A percentile compares a stretch with the other conserved stretches of the same genome.
Conservation (phyloP, 2,888 invertebrate genomes). For the Byasa hedistus region DNA sequence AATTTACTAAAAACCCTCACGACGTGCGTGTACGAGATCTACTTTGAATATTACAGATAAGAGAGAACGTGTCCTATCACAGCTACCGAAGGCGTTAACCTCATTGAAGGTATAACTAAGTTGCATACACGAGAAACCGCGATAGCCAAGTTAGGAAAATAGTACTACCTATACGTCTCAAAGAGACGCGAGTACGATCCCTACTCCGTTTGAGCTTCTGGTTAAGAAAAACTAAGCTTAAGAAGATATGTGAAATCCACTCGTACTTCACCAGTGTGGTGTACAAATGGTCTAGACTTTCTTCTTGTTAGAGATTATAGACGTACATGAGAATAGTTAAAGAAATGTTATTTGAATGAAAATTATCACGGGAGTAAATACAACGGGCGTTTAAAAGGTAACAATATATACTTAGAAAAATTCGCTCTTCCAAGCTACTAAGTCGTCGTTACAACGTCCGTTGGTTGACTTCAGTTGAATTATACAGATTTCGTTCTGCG, state of each 20-base stretch:
- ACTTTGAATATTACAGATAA: slow-evolving; percentile 14
- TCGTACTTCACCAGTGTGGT: too few relatives aligned
- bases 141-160: too few relatives aligned
- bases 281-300: too few relatives aligned
- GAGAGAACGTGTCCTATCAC: slow-evolving; percentile 23
- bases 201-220: too few relatives aligned
- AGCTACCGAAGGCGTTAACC: slow-evolving; percentile 12
- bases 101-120: slow-evolving; percentile 5
- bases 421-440: slow-evolving; percentile 7
- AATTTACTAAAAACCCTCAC: neutral
- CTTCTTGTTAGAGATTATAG: too few relatives aligned
- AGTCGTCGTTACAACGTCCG: slow-evolving; percentile 17
- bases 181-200: too few relatives aligned
- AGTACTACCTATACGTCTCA: too few relatives aligned
- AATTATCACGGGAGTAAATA: neutral
- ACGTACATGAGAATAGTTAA: too few relatives aligned
- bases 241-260: too few relatives aligned
- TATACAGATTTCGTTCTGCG: slow-evolving; percentile 27
- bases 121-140: too few relatives aligned
- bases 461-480: slow-evolving; percentile 23
- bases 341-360: too few relatives aligned
- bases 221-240: too few relatives aligned
- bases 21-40: slow-evolving; percentile 10
- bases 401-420: slow-evolving; percentile 18
- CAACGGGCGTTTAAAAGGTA: slow-evolving; percentile 4